A percentile compares a stretch with the other conserved stretches of the same genome.
phyloP scores from a whole-genome alignment of 2,113 vertebrate species.

The Conger conger region DNA sequence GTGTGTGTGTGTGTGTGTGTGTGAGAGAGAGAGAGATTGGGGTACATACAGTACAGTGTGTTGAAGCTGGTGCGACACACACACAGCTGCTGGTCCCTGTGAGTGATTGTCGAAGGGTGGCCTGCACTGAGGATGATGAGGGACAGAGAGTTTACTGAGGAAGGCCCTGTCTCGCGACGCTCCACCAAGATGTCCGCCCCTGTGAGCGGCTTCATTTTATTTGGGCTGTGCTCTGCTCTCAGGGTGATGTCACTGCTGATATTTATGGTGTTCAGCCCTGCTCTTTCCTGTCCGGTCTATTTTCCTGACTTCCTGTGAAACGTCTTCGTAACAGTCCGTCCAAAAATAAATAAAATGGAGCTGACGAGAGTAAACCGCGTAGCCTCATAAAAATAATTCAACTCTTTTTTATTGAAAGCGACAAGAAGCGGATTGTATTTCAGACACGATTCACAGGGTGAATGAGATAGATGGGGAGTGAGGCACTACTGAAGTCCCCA shows the following conservation, averaged over 20 bases:
- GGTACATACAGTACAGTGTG: conserved; percentile 1
- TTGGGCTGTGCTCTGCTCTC: background rate
- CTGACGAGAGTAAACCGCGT: background rate
- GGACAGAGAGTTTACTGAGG: background rate
- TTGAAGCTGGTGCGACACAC: background rate
- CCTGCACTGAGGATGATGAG: background rate
- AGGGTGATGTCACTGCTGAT: background rate
- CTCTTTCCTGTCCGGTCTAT: no score
- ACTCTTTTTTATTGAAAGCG: background rate
- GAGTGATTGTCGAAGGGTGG: no score
- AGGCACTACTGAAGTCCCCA: background rate
- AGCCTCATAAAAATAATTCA: background rate
- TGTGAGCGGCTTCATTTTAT: background rate
- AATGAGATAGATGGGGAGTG: background rate
- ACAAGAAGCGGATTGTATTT: background rate
- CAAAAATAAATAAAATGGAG: no score
- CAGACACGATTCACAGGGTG: background rate
- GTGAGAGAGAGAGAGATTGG: background rate
- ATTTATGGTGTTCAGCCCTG: no score
- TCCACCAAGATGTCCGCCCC: background rate
- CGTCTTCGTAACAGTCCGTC: no score
- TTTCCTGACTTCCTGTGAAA: no score
- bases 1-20: background rate
- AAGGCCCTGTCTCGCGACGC: background rate
- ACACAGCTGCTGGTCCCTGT: background rate